Evolutionary conservation across 2,113 vertebrate genomes (phyloP).

Genomic region (Prolemur simus): DNA sequence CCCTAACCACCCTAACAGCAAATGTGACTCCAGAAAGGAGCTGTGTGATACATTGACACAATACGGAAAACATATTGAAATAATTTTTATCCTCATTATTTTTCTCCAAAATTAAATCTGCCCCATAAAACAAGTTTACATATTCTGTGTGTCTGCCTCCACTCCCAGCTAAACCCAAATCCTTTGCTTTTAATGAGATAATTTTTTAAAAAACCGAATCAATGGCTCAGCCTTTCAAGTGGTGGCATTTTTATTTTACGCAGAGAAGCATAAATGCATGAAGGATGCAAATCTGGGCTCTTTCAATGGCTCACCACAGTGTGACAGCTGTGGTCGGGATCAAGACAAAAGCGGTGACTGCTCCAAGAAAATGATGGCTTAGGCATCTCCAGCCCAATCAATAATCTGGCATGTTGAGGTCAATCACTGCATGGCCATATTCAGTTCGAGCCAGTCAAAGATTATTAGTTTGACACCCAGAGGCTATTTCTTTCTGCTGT

Average conservation of each 20-base stretch:
- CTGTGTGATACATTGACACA: slow-evolving; percentile 80
- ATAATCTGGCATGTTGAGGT: slow-evolving; percentile 83
- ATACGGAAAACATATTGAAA: slow-evolving; percentile 84
- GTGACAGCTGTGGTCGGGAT: slow-evolving; percentile 72
- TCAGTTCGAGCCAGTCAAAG: slow-evolving; percentile 78
- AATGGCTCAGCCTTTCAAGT: slow-evolving; percentile 70
- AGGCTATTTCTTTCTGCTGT: slow-evolving; percentile 74
- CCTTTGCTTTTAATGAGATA: slow-evolving; percentile 80
- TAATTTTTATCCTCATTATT: slow-evolving; percentile 82
- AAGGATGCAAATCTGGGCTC: slow-evolving; percentile 75
- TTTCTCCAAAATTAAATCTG: slow-evolving; percentile 79
- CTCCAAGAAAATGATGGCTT: slow-evolving; percentile 74
- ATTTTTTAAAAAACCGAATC: slow-evolving; percentile 68
- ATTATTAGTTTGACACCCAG: slow-evolving; percentile 80
- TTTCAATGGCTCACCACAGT: slow-evolving; percentile 54
- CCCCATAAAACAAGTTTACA: slow-evolving; percentile 75
- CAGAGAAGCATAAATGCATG: slow-evolving; percentile 44
- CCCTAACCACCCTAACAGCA: slow-evolving; percentile 38
- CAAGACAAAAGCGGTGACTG: slow-evolving; percentile 70
- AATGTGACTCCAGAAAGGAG: slow-evolving; percentile 75
- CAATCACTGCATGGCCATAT: slow-evolving; percentile 73
- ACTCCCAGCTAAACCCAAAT: slow-evolving; percentile 53
- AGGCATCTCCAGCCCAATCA: slow-evolving; percentile 78
- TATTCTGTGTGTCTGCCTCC: slow-evolving; percentile 70
- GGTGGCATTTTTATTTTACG: slow-evolving; percentile 81